Evolutionary conservation across 2,797 vertebrate genomes (phyloP).

Genomic region (Gymnoscopelus braueri): DNA sequence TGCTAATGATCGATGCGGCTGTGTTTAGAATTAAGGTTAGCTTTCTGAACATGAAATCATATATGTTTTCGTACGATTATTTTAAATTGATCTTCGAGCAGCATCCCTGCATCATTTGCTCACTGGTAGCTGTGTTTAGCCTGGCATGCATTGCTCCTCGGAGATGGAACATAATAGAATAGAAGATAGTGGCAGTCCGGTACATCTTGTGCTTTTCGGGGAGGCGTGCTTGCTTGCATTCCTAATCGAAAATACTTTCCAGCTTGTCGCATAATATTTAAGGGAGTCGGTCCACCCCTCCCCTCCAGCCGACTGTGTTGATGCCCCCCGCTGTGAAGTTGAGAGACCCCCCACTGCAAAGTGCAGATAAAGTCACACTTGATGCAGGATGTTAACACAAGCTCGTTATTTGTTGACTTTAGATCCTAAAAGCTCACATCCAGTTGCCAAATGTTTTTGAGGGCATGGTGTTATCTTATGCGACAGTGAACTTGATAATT

Average conservation of each 20-base stretch:
- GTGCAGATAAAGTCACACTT: constrained; percentile 5
- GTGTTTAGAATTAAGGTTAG: no score
- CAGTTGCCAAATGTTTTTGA: constrained; percentile 27
- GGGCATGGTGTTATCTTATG: constrained; percentile 14
- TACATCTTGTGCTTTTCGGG: background rate
- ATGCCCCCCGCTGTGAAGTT: background rate
- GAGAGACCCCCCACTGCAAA: background rate
- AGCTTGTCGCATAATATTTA: background rate
- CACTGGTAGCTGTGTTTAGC: no score
- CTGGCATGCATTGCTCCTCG: no score
- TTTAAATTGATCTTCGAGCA: no score
- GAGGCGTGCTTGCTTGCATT: background rate
- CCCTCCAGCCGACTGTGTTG: background rate
- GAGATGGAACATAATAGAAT: no score
- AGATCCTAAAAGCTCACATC: constrained; percentile 19
- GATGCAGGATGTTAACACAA: constrained; percentile 39
- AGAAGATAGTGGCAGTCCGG: background rate
- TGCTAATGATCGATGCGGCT: no score
- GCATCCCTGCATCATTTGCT: no score
- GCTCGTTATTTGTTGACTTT: constrained; percentile 13
- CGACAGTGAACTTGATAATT: constrained; percentile 8
- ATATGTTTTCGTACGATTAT: no score
- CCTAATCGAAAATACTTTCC: background rate
- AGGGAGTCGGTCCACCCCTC: background rate
- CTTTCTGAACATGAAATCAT: no score